These are phyloP conservation scores for Crossaster papposus DNA, from an alignment of 53 echinoderm and acorn worm genomes.

Conservation along the genomic window DNA sequence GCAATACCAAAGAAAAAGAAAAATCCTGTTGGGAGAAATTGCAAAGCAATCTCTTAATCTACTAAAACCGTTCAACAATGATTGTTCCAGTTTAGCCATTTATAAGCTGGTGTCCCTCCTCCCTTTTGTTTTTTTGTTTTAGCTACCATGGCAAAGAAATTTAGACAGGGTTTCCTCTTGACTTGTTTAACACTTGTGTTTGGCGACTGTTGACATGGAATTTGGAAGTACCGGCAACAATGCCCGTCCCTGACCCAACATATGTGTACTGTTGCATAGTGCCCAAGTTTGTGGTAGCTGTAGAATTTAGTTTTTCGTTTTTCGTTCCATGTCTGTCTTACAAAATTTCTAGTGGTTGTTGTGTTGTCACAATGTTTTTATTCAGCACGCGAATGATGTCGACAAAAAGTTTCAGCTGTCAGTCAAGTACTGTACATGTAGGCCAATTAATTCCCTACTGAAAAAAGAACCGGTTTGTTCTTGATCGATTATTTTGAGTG, in stretches of 20 bases:
- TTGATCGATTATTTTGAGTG: not conserved
- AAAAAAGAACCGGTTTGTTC: not conserved
- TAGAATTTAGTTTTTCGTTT: not conserved
- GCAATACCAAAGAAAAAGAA: not conserved
- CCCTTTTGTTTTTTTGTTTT: not conserved
- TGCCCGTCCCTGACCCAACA: conserved; percentile 22
- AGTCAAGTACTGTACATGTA: too few species aligned
- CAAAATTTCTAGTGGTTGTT: not conserved
- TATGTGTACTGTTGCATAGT: not conserved
- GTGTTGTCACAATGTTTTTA: not conserved
- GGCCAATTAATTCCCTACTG: not conserved
- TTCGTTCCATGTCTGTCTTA: not conserved
- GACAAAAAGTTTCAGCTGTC: not conserved
- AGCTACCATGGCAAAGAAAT: not conserved
- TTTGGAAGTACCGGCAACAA: conserved; percentile 12
- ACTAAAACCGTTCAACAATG: not conserved
- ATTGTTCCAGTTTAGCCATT: conserved; percentile 20
- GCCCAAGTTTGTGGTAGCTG: not conserved
- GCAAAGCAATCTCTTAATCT: not conserved
- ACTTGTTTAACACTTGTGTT: conserved; percentile 8
- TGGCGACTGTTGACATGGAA: not conserved
- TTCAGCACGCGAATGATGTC: not conserved
- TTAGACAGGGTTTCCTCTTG: not conserved
- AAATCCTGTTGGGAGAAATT: conserved; percentile 28
- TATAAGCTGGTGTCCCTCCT: not conserved